These are phyloP conservation scores for Allochrocebus solatus DNA, from an alignment of 2,797 vertebrate genomes.

Conservation along the genomic window DNA sequence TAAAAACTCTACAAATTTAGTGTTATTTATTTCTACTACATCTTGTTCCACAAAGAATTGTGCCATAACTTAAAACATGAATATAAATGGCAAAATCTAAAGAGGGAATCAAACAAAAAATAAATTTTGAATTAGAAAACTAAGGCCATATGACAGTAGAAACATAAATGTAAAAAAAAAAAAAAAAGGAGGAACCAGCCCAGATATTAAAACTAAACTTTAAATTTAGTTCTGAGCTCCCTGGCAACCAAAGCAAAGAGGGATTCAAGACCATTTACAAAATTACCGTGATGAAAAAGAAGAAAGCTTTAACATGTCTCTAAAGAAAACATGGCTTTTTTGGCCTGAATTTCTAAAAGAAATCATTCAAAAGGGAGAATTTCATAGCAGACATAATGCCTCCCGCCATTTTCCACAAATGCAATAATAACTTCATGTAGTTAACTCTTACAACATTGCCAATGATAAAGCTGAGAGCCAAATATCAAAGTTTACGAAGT, in stretches of 20 bases:
- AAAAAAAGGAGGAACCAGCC: not conserved
- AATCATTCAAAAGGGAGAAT: slow-evolving; percentile 44
- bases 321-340: not conserved
- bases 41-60: slow-evolving; percentile 19
- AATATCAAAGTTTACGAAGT: slow-evolving; percentile 49
- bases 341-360: slow-evolving; percentile 1
- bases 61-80: not conserved
- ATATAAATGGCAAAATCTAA: not conserved
- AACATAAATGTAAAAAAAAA: slow-evolving; percentile 1
- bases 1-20: not conserved
- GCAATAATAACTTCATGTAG: not conserved
- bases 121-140: slow-evolving; percentile 21
- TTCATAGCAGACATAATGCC: not conserved
- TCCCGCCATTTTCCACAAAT: slow-evolving; percentile 43
- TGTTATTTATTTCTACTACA: not conserved
- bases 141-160: not conserved
- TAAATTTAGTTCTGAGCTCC: slow-evolving; percentile 7
- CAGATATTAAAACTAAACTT: slow-evolving; percentile 15
- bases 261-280: not conserved
- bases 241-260: slow-evolving; percentile 23
- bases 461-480: slow-evolving; percentile 32
- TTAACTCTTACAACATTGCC: slow-evolving; percentile 35
- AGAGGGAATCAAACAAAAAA: not conserved
- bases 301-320: not conserved
- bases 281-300: slow-evolving; percentile 24